Conservation (phyloP, 2,888 invertebrate genomes). For the Lasioglossum marginatum region DNA sequence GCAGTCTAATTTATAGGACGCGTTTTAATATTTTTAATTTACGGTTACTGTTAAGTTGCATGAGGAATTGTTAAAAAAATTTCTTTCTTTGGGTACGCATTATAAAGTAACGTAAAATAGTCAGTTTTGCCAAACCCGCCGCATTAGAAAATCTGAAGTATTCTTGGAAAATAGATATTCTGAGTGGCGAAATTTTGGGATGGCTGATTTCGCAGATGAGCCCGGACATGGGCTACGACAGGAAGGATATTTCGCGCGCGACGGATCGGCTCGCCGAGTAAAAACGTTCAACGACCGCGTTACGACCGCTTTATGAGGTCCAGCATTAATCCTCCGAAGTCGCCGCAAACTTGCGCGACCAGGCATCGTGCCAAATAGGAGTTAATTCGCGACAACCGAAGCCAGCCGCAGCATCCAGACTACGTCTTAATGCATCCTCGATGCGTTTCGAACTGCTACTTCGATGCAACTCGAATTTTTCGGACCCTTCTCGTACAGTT, state of each 20-base stretch:
- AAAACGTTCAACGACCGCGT: conserved; percentile 10
- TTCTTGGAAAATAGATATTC: not conserved
- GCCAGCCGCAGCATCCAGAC: not conserved
- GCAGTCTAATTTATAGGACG: too few relatives aligned
- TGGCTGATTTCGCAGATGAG: not conserved
- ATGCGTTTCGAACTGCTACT: not conserved
- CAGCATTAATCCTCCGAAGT: not conserved
- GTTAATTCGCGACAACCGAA: conserved; percentile 8
- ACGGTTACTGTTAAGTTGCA: too few relatives aligned
- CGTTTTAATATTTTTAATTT: too few relatives aligned
- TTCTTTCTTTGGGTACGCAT: too few relatives aligned
- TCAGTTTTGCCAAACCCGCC: too few relatives aligned
- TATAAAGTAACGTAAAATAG: too few relatives aligned
- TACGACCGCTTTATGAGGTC: not conserved
- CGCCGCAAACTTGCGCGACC: conserved; percentile 8
- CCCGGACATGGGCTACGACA: not conserved
- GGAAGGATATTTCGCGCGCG: not conserved
- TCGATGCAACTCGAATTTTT: not conserved
- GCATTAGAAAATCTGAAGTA: too few relatives aligned
- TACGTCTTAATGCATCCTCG: conserved; percentile 2
- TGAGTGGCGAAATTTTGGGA: not conserved
- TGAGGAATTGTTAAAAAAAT: too few relatives aligned
- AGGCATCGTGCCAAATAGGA: conserved; percentile 2
- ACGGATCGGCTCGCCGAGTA: not conserved
- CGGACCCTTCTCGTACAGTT: not conserved